Evolutionary conservation across 2,797 vertebrate species (phyloP), one percentile per base, ranked within the genome.

Genomic region (Taenioides sp.): DNA sequence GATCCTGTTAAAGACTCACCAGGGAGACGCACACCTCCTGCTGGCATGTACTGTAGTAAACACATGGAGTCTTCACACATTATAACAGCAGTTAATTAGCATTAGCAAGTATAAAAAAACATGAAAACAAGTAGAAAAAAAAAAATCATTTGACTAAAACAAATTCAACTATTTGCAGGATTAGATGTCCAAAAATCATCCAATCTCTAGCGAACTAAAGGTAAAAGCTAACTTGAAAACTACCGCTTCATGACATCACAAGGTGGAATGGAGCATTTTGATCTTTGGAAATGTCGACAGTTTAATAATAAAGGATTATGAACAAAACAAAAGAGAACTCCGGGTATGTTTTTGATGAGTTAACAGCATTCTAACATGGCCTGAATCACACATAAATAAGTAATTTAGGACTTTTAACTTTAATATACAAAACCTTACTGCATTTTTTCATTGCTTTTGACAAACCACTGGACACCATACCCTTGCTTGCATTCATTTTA

Each of bases 51-150:
- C 20, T 1, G 28, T 34, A 25, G 37, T 23, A 23, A 47, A 47
- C 62, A 64, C 62, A 64, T 64, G 62, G 62, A 22, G 23, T 43
- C 37, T 64, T 64, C 62, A 64, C 62, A 64, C 37, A 22, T 64
- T 43, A 64, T 23, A 25, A 64, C 37, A 23, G 62, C 62, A 43
- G 14, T 47, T 64, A 64, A 64, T 64, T 43, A 64, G 37, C 62
- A 64, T 43, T 47, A n/a, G n/a, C 25, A 64, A 43, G 16, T 18
- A 31, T 18, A 27, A 60, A 61, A 63, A 12, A 63, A 43, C 18
- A 40, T 40, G 10, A 37, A 63, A 63, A 63, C n/a, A 62, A 62
- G 18, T 62, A 6, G 7, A n/a, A 62, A 62, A 40, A 14, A 18
- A 0, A 40, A 14, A 18, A 0, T n/a, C 3, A 34, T 12, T 55